Evolutionary conservation across 1,140 invertebrate species (phyloP), one percentile per base, ranked within the genome.

Genomic region (Panulirus ornatus): DNA sequence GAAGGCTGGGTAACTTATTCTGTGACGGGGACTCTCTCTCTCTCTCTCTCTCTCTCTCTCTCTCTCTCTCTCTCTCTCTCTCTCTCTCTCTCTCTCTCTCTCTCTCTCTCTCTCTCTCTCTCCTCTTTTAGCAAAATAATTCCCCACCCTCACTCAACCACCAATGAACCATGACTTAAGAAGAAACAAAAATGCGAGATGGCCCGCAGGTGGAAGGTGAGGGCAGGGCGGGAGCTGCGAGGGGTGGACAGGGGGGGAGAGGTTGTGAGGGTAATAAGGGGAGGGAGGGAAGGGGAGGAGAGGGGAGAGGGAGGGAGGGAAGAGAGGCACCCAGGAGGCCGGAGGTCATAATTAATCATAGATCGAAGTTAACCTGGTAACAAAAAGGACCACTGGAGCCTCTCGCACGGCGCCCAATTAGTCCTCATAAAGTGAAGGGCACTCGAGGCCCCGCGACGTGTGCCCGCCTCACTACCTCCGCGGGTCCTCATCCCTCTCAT

Each of bases 371-470:
- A 47, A 47, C 44, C 44, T 47, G 44, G 44, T 47, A 8, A 47
- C 44, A 47, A 47, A 84, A 84, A 84, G 66, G 83, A 47, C 66
- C 47, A 84, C 47, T 84, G 73, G 22, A 16, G 66, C 42, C 40
- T 27, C 83, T 51, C 51, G 38, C 79, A 58, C 44, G n/a, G 44
- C 63, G 58, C 36, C 66, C 83, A 84, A 84, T 84, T 84, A 84
- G 83, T 44, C 42, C 40, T 84, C 40, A 70, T 84, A 84, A 47
- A 70, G 83, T 51, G n/a, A 73, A 84, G 83, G 51, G 66, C 16
- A 27, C 66, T 70, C 30, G n/a, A 47, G 63, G 9, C 9, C 42
- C 40, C 27, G 47, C 27, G 54, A 81, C 78, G 78, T 81, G 78
- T 81, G 78, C 27, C 78, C 5, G 42, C 58, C 34, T 34, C 34